Base-by-base conservation (phyloP, 1,140 invertebrate genomes). In the Prorops nasuta region DNA sequence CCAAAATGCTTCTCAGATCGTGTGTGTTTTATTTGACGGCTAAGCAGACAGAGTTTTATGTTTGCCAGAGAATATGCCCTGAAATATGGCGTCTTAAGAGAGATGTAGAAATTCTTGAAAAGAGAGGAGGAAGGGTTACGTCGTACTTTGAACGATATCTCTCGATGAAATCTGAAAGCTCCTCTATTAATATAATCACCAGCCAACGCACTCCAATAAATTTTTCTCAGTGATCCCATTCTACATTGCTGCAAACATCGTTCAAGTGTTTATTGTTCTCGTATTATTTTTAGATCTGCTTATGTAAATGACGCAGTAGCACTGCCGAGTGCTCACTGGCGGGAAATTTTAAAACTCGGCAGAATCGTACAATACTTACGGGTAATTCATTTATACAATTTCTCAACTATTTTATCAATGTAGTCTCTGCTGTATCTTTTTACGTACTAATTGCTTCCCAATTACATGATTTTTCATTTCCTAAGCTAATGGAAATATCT, bases 21-120 rank as follows among this genome's bases (percentile, higher is more conserved):
- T 48, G 43, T 45, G 44, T 49, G 36, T 57, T 49, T 46, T 35
- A 38, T 56, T 56, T 46, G 49, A n/a, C 43, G 40, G 43, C 24
- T 17, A 22, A 58, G 16, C 36, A 42, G 19, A 34, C 48, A n/a
- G 44, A 56, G 52, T 54, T 61, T 52, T 59, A 54, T 54, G 41
- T 66, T 49, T 54, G 46, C 51, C 58, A 48, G 48, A 56, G 45
- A 54, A 60, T 61, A 48, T 56, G 38, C 54, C 68, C 72, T 63
- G 70, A 76, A 82, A 82, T 81, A 82, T 82, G 81, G 81, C 80
- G 80, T 79, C 80, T 69, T 71, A 54, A 42, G 57, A 60, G 63
- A 71, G 66, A 71, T 49, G 57, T 62, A 37, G 45, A 42, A 57
- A 57, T 63, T 56, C 45, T 52, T 28, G 40, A 55, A 52, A 51